A percentile compares a stretch with the other conserved stretches of the same genome.
These are phyloP conservation scores for Geotria australis DNA, from an alignment of 2,797 vertebrate genomes.

Conservation along the genomic window DNA sequence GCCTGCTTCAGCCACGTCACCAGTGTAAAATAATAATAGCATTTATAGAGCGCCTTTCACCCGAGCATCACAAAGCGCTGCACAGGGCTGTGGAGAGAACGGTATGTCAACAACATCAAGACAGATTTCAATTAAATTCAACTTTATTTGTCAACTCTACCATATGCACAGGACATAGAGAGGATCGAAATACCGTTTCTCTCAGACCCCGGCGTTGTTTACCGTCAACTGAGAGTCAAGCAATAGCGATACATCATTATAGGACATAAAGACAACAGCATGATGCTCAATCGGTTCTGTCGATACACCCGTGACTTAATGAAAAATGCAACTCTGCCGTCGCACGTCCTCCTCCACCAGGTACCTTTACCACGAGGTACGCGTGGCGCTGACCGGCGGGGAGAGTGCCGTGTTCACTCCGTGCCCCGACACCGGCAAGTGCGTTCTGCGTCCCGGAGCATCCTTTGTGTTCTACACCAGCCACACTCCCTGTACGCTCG, in stretches of 20 bases:
- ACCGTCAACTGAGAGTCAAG: too few species aligned
- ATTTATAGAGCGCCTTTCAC: too few species aligned
- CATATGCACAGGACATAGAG: too few species aligned
- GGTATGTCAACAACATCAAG: too few species aligned
- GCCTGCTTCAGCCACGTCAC: neutral
- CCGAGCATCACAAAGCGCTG: too few species aligned
- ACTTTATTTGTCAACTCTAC: too few species aligned
- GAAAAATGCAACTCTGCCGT: neutral
- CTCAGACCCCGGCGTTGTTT: too few species aligned
- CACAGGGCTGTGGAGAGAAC: too few species aligned
- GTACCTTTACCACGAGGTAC: conserved; percentile 51
- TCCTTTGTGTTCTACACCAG: conserved; percentile 62
- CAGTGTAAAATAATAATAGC: too few species aligned
- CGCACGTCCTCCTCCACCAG: conserved; percentile 17
- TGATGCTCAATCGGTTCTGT: neutral
- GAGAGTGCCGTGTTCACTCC: conserved; percentile 25
- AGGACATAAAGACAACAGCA: neutral
- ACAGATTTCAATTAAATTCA: too few species aligned
- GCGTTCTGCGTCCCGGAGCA: conserved; percentile 24
- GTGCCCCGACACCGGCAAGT: conserved; percentile 20
- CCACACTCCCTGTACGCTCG: conserved; percentile 71
- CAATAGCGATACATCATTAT: too few species aligned
- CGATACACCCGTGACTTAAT: neutral
- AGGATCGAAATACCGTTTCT: too few species aligned
- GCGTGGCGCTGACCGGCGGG: conserved; percentile 9